Evolutionary conservation across 2,113 vertebrate species (phyloP).

Genomic region (Rattus rattus): DNA sequence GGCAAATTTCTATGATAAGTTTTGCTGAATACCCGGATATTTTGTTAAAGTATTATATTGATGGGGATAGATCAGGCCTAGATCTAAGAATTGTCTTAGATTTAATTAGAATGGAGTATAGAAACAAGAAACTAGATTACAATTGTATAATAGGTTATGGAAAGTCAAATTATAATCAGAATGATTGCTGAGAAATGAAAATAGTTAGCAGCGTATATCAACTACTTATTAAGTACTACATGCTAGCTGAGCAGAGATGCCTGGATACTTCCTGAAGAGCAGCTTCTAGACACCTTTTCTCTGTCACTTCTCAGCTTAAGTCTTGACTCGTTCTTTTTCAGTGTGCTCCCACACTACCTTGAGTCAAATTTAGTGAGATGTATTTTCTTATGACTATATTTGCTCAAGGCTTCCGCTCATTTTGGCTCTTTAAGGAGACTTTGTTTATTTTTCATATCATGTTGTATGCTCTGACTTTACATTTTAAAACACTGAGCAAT

Average conservation of each 20-base stretch:
- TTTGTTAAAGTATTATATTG: not conserved
- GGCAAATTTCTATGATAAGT: not conserved
- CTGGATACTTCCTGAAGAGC: not conserved
- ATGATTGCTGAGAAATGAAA: not conserved
- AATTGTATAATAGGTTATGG: not conserved
- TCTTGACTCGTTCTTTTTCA: slow-evolving; percentile 13
- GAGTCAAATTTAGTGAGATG: not conserved
- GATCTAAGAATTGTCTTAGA: not conserved
- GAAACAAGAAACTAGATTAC: not conserved
- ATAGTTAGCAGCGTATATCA: not conserved
- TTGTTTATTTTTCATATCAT: slow-evolving; percentile 7
- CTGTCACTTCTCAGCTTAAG: not conserved
- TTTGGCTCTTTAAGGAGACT: not conserved
- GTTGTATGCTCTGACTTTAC: not conserved
- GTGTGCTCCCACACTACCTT: not conserved
- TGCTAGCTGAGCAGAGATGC: not conserved
- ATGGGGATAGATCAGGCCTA: not conserved
- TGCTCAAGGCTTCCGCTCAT: not conserved
- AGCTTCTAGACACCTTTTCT: not conserved
- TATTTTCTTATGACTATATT: not conserved
- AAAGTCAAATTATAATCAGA: slow-evolving; percentile 15
- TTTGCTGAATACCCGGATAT: not conserved
- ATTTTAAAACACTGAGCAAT: not conserved
- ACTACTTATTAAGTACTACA: not conserved
- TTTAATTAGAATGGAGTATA: not conserved